Conservation (phyloP, 1,140 invertebrate species). For the Matsumurasca onukii region DNA sequence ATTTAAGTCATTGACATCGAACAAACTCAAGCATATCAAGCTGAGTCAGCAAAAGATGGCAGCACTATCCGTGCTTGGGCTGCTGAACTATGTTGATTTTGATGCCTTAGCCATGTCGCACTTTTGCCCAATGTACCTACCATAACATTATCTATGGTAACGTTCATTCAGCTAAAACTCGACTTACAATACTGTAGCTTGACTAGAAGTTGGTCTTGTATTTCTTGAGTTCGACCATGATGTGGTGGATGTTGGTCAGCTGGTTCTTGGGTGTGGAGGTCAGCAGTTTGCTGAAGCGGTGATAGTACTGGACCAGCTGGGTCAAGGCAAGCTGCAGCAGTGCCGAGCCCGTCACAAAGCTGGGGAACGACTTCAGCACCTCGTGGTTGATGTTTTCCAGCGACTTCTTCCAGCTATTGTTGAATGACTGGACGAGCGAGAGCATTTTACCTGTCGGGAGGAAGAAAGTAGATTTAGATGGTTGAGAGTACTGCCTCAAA, state of each 20-base stretch:
- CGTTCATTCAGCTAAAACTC: too few relatives aligned
- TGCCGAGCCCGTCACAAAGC: slow-evolving; percentile 91
- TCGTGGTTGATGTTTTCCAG: slow-evolving; percentile 94
- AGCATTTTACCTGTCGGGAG: slow-evolving; percentile 64
- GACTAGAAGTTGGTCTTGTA: slow-evolving; percentile 87
- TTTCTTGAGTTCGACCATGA: slow-evolving; percentile 99
- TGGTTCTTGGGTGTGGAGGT: slow-evolving; percentile 84
- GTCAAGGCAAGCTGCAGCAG: slow-evolving; percentile 92
- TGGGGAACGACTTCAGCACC: slow-evolving; percentile 93
- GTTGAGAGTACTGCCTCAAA: neutral
- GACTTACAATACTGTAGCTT: too few relatives aligned
- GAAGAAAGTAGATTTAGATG: neutral
- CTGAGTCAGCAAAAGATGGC: too few relatives aligned
- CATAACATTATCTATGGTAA: too few relatives aligned
- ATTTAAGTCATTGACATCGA: too few relatives aligned
- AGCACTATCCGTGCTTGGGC: too few relatives aligned
- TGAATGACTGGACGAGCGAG: slow-evolving; percentile 85
- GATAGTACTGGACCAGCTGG: slow-evolving; percentile 96
- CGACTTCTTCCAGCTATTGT: slow-evolving; percentile 90
- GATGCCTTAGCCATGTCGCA: too few relatives aligned
- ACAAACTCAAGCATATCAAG: too few relatives aligned
- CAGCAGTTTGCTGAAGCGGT: slow-evolving; percentile 95
- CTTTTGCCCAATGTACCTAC: too few relatives aligned
- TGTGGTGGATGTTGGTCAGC: slow-evolving; percentile 96
- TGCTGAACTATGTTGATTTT: too few relatives aligned